phyloP scores from a whole-genome alignment of 1,140 invertebrate species.

The Phymastichus coffea region DNA sequence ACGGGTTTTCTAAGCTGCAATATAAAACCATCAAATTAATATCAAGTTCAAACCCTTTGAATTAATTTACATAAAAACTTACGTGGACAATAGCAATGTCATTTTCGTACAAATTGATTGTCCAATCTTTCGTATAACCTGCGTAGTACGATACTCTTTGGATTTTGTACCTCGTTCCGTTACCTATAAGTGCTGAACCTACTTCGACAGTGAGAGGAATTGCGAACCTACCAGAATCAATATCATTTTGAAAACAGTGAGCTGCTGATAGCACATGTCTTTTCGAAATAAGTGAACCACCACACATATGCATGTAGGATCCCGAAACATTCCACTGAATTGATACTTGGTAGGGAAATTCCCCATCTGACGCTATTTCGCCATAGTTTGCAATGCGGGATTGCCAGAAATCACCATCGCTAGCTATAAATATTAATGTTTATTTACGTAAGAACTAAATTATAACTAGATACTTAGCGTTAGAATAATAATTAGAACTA shows the following conservation, averaged over 20 bases:
- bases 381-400: not conserved
- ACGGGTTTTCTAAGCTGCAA: not conserved
- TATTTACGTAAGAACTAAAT: too few relatives aligned
- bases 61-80: too few relatives aligned
- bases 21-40: too few relatives aligned
- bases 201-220: not conserved
- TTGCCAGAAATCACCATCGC: too few relatives aligned
- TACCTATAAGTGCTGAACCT: too few relatives aligned
- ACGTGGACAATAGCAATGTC: constrained; percentile 2
- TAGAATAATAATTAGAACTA: too few relatives aligned
- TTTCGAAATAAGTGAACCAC: not conserved
- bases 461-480: too few relatives aligned
- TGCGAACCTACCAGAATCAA: not conserved
- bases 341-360: not conserved
- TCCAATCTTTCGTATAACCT: not conserved
- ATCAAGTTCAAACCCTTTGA: too few relatives aligned
- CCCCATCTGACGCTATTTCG: not conserved
- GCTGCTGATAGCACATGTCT: not conserved
- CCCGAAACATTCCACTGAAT: not conserved
- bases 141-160: not conserved
- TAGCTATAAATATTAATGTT: too few relatives aligned
- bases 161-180: not conserved
- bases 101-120: not conserved
- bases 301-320: too few relatives aligned
- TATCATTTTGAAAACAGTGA: not conserved